Evolutionary conservation across 2,888 invertebrate genomes (phyloP), one percentile per base, ranked within the genome.

Genomic region (Ephialtes manifestator): DNA sequence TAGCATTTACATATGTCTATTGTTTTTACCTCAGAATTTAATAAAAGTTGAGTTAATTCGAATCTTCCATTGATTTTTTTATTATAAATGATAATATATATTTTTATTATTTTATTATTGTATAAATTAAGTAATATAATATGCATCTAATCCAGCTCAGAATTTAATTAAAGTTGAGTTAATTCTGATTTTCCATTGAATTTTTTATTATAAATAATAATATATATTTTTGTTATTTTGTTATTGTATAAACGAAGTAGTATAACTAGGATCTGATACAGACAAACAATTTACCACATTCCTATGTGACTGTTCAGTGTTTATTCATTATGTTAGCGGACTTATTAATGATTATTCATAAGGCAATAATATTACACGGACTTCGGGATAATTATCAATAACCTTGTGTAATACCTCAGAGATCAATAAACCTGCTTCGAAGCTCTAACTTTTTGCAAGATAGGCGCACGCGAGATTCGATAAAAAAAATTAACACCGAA

Each of bases 341-440:
- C 11, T 4, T 24, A n/a, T 18, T 51, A 20, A 55, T 71, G 71
- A 55, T 71, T 71, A 71, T 71, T 71, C 35, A 71, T 55, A 8
- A 71, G 43, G 13, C 35, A 53, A 18, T 10, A 24, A 39, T 10
- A 28, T 24, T 28, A 11, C n/a, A 2, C 28, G 1, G 28, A 4
- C n/a, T 18, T n/a, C 4, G 4, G 13, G 18, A 18, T 51, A 51
- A 51, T 51, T 3, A 51, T 51, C 51, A 8, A 28, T 11, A 58
- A 28, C 24, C 13, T 28, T 28, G 55, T 24, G 55, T 28, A 58
- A 55, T 24, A 10, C 24, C 15, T 24, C 10, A 58, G n/a, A 28
- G 24, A 58, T 13, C 55, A 28, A 58, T 58, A 58, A 58, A 24
- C 55, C 13, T 28, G 13, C 13, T 28, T 58, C 11, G 13, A 28